These are phyloP conservation scores for Drepana falcataria DNA, from an alignment of 2,888 invertebrate species.

Conservation along the genomic window DNA sequence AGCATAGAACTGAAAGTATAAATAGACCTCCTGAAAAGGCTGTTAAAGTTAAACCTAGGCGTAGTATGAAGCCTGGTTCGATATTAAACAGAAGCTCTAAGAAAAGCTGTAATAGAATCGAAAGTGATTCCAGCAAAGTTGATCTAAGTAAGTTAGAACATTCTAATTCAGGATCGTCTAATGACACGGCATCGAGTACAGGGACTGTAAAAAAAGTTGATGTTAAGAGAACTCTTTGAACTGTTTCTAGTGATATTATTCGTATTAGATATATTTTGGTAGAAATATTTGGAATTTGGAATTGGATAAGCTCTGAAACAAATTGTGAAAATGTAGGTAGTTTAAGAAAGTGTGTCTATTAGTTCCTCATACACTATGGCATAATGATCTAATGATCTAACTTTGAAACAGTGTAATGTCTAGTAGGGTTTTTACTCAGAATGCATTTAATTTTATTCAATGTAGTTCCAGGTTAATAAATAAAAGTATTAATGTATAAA, in stretches of 20 bases:
- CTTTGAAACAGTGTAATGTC: too few relatives aligned
- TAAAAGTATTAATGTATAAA: too few relatives aligned
- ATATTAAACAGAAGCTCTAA: constrained; percentile 50
- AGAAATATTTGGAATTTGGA: neutral
- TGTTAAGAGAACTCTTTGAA: constrained; percentile 29
- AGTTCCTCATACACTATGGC: too few relatives aligned
- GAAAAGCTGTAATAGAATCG: constrained; percentile 35
- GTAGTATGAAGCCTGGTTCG: constrained; percentile 44
- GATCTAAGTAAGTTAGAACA: constrained; percentile 58
- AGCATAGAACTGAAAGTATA: constrained; percentile 66
- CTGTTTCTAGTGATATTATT: constrained; percentile 5
- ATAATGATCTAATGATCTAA: too few relatives aligned
- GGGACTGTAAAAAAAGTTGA: constrained; percentile 67
- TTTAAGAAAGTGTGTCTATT: too few relatives aligned
- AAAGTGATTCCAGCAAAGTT: constrained; percentile 23
- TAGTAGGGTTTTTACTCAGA: too few relatives aligned
- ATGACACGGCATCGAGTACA: constrained; percentile 73
- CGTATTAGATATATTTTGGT: neutral
- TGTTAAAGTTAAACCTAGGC: constrained; percentile 58
- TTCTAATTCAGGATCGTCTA: constrained; percentile 80
- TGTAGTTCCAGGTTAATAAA: too few relatives aligned
- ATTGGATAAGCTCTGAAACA: too few relatives aligned
- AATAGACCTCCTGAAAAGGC: constrained; percentile 63
- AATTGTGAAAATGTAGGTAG: too few relatives aligned
- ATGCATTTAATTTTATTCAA: too few relatives aligned